Evolutionary conservation across 2,797 vertebrate species (phyloP).

Genomic region (Pseudotriccus pelzelni): DNA sequence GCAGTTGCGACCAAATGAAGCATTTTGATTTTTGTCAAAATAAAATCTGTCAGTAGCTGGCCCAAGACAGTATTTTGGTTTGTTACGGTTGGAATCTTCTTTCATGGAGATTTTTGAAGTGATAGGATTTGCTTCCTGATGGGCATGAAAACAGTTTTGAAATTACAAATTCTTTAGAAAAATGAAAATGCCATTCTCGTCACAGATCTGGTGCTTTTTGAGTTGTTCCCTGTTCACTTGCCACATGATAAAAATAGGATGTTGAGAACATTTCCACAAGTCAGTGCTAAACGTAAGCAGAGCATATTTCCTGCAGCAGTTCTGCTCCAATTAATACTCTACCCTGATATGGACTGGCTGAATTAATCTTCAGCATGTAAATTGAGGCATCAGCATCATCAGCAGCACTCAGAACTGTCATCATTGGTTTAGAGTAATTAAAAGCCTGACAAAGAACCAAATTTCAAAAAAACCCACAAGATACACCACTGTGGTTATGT

Average conservation of each 20-base stretch:
- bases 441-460: background rate
- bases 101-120: conserved; percentile 41
- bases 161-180: conserved; percentile 36
- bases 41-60: conserved; percentile 33
- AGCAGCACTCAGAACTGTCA: background rate
- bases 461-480: rapidly evolving
- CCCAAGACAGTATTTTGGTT: conserved; percentile 29
- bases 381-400: background rate
- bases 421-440: background rate
- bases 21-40: conserved; percentile 48
- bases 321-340: background rate
- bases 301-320: background rate
- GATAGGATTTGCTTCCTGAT: conserved; percentile 39
- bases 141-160: conserved; percentile 24
- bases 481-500: background rate
- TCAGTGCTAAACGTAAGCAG: background rate
- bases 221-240: background rate
- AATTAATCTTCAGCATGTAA: background rate
- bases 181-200: conserved; percentile 31
- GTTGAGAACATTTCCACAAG: background rate
- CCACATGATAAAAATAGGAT: background rate
- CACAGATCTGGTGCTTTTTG: background rate
- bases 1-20: conserved; percentile 4
- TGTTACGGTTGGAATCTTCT: conserved; percentile 28
- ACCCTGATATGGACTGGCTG: background rate